Conservation (phyloP, 2,888 invertebrate genomes). For the Stratiomys singularior region DNA sequence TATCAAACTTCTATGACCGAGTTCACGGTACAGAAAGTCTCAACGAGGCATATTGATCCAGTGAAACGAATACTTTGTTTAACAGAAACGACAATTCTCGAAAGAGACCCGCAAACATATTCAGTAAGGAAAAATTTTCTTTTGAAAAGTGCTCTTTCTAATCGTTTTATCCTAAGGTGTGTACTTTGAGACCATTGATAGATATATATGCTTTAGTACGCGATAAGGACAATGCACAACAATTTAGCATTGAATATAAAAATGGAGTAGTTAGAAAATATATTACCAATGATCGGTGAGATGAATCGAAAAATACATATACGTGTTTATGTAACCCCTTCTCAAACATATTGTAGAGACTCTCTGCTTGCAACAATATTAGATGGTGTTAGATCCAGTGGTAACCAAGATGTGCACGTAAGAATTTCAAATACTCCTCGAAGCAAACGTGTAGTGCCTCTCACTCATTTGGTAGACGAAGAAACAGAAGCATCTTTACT, state of each 20-base stretch:
- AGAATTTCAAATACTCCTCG: conserved; percentile 85
- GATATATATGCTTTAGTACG: conserved; percentile 93
- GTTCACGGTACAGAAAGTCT: conserved; percentile 94
- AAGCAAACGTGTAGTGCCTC: conserved; percentile 88
- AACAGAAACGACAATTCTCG: conserved; percentile 94
- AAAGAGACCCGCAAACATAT: conserved; percentile 97
- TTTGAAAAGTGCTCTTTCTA: not conserved
- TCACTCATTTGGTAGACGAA: conserved; percentile 92
- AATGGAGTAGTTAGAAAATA: conserved; percentile 90
- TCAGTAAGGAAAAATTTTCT: conserved; percentile 66
- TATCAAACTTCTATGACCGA: conserved; percentile 96
- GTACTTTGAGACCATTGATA: conserved; percentile 82
- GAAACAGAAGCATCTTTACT: conserved; percentile 91
- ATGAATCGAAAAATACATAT: not conserved
- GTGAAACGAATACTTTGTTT: conserved; percentile 91
- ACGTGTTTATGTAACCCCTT: not conserved
- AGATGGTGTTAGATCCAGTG: conserved; percentile 96
- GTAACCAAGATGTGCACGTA: conserved; percentile 96
- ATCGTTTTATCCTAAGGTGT: conserved; percentile 67
- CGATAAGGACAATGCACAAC: conserved; percentile 90
- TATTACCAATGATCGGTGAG: conserved; percentile 89
- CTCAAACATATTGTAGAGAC: conserved; percentile 81
- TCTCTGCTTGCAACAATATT: conserved; percentile 93
- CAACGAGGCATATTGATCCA: conserved; percentile 83
- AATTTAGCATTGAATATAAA: conserved; percentile 93